phyloP scores from a whole-genome alignment of 1,140 invertebrate species.

The Ladona fulva region DNA sequence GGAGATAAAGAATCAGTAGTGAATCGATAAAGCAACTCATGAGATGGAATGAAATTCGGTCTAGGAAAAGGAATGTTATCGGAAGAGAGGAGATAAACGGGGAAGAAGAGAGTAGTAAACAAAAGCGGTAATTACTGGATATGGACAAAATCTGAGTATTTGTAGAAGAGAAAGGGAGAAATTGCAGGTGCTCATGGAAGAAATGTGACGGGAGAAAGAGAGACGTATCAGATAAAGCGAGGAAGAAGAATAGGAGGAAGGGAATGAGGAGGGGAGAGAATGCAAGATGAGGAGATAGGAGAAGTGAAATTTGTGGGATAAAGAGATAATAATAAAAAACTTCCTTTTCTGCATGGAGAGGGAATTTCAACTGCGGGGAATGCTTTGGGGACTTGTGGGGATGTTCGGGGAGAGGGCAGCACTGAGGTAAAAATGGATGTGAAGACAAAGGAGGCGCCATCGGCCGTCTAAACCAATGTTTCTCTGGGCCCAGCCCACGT shows the following conservation, averaged over 20 bases:
- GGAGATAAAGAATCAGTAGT: no score
- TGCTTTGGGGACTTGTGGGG: background rate
- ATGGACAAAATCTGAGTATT: no score
- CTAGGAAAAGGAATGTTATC: no score
- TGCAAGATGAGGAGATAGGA: background rate
- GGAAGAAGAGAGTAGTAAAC: no score
- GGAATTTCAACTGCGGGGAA: background rate
- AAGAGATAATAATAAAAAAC: slow-evolving; percentile 9
- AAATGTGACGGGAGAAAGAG: background rate
- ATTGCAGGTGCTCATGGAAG: background rate
- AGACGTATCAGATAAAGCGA: background rate
- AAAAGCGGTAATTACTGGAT: no score
- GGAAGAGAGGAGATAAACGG: no score
- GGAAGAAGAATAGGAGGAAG: background rate
- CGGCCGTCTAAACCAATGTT: background rate
- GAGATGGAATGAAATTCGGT: no score
- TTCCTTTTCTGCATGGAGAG: background rate
- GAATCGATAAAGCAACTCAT: no score
- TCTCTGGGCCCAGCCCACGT: no score
- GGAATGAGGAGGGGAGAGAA: background rate
- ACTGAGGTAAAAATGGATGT: background rate
- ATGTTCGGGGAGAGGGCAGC: background rate
- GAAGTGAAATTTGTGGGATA: background rate
- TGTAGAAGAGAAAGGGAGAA: background rate
- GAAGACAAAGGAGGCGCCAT: background rate